Conservation (phyloP, 2,888 invertebrate genomes). For the Stenichneumon culpator region DNA sequence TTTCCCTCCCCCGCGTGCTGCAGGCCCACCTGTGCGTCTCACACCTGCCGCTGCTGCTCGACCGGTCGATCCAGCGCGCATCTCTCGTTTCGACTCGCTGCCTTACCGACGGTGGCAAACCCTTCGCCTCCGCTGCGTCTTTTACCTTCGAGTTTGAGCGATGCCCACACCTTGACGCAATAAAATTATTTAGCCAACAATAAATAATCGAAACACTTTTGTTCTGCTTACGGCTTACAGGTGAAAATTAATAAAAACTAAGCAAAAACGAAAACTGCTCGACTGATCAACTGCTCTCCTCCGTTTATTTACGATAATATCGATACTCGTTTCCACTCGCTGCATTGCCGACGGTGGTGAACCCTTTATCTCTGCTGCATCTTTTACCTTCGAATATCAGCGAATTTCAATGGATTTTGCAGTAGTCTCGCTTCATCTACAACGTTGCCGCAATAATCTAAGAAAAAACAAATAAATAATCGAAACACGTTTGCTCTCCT, state of each 20-base stretch:
- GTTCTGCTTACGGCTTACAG: neutral
- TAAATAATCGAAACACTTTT: neutral
- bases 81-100: neutral
- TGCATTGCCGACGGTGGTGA: slow-evolving; percentile 24
- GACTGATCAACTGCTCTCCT: slow-evolving; percentile 42
- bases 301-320: slow-evolving; percentile 75
- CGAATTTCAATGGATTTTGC: neutral
- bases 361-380: neutral
- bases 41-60: slow-evolving; percentile 56
- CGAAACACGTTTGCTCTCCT: neutral
- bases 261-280: neutral
- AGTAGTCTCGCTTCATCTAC: neutral
- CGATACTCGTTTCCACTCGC: neutral
- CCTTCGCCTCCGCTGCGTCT: neutral
- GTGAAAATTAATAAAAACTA: neutral
- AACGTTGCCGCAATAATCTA: neutral
- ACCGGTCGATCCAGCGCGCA: slow-evolving; percentile 46
- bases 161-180: neutral
- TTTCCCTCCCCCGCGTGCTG: slow-evolving; percentile 32
- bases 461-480: neutral
- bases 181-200: neutral
- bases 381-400: neutral
- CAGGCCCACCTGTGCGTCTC: slow-evolving; percentile 55
- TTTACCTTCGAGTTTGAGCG: neutral
- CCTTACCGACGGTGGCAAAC: slow-evolving; percentile 30